These are phyloP conservation scores for Parthenolecanium corni DNA, from an alignment of 2,888 invertebrate genomes.

Conservation along the genomic window DNA sequence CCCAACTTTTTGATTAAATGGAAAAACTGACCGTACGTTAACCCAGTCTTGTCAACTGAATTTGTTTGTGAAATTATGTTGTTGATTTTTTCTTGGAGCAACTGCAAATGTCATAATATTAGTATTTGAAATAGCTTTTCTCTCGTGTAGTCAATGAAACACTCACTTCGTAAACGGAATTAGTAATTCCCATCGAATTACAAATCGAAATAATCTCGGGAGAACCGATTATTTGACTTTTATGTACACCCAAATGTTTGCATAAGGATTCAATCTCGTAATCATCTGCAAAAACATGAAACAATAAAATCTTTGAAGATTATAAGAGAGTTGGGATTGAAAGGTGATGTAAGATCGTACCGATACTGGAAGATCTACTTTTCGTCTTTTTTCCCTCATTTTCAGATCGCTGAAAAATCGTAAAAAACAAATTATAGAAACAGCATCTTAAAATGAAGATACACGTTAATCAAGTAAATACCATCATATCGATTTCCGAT, in stretches of 20 bases:
- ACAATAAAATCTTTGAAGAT: neutral
- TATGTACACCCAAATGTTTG: constrained; percentile 6
- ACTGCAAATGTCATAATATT: neutral
- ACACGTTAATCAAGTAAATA: no score
- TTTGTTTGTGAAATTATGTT: neutral
- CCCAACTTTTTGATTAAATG: constrained; percentile 12
- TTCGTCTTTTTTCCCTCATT: no score
- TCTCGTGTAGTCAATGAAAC: neutral
- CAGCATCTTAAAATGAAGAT: no score
- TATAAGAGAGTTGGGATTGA: neutral
- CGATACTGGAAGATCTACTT: neutral
- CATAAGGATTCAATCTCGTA: constrained; percentile 18
- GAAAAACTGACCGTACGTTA: constrained; percentile 12
- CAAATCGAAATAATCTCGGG: constrained; percentile 21
- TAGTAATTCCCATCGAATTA: constrained; percentile 13
- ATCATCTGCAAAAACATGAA: constrained; percentile 1
- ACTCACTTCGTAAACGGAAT: constrained; percentile 10
- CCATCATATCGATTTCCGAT: neutral
- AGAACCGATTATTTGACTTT: constrained; percentile 3
- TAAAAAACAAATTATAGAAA: no score
- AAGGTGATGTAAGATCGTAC: neutral
- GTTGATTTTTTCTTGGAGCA: constrained; percentile 11
- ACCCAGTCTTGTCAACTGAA: neutral
- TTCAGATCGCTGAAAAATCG: no score
- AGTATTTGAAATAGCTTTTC: neutral